phyloP scores from a whole-genome alignment of 2,888 invertebrate species.

The Erynnis tages region DNA sequence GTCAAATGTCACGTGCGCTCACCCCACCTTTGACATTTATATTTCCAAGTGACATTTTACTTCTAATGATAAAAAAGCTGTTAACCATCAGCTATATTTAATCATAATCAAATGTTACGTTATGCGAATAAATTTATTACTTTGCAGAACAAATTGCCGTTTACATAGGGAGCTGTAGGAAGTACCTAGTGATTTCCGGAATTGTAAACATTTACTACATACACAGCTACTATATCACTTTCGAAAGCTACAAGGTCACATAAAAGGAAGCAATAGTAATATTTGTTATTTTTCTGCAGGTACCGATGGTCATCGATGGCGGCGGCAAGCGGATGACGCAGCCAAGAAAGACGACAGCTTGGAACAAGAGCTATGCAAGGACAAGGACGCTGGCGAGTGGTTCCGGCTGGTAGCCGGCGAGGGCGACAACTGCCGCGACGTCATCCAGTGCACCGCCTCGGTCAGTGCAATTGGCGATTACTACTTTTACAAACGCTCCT shows the following conservation, averaged over 20 bases:
- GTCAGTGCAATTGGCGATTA: conserved; percentile 77
- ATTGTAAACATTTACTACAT: neutral
- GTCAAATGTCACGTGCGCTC: conserved; percentile 78
- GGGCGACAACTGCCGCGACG: conserved; percentile 96
- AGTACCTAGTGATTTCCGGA: conserved; percentile 20
- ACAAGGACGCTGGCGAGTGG: conserved; percentile 97
- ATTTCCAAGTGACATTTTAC: conserved; percentile 64
- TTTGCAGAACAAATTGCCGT: conserved; percentile 12
- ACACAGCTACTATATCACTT: conserved; percentile 2
- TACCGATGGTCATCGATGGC: conserved; percentile 79
- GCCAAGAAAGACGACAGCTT: conserved; percentile 92
- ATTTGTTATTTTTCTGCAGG: conserved; percentile 47
- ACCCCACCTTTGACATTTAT: conserved; percentile 73
- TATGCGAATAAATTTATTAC: conserved; percentile 15
- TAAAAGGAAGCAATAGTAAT: conserved; percentile 19
- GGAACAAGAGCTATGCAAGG: conserved; percentile 94
- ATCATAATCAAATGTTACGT: conserved; percentile 29
- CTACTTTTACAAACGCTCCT: conserved; percentile 41
- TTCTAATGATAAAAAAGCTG: conserved; percentile 53
- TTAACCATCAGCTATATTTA: conserved; percentile 35
- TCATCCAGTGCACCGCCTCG: conserved; percentile 96
- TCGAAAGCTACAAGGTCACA: conserved; percentile 16
- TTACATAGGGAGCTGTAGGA: conserved; percentile 13
- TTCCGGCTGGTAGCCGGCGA: conserved; percentile 94
- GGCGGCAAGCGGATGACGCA: conserved; percentile 86